Evolutionary conservation across 2,113 vertebrate species (phyloP).

Genomic region (Xenus cinereus): DNA sequence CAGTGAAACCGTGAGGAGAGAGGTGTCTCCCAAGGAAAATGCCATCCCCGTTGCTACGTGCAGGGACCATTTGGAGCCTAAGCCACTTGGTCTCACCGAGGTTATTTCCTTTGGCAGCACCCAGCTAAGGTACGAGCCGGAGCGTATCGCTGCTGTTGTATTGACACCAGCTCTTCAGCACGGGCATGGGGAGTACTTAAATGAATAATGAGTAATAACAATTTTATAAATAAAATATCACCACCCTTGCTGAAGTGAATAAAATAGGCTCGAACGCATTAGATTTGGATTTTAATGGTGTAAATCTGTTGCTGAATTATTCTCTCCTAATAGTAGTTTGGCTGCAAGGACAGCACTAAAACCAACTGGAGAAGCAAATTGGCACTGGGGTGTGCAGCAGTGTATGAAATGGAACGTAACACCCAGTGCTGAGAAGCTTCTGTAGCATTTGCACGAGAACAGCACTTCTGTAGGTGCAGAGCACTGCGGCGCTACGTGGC

Average conservation of each 20-base stretch:
- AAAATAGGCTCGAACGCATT: neutral
- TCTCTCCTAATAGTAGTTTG: neutral
- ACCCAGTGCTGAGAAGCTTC: neutral
- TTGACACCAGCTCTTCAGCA: neutral
- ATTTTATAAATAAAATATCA: constrained; percentile 34
- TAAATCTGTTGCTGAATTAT: neutral
- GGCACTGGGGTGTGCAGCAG: neutral
- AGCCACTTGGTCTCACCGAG: neutral
- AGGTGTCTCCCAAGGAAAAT: neutral
- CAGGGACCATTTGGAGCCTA: neutral
- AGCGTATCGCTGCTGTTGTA: neutral
- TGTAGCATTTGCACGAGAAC: neutral
- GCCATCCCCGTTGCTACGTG: neutral
- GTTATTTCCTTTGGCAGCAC: neutral
- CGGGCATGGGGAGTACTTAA: neutral
- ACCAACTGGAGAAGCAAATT: neutral
- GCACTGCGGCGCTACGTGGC: neutral
- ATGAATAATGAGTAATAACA: constrained; percentile 8
- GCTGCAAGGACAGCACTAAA: neutral
- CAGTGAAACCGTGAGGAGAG: neutral
- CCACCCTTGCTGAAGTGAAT: neutral
- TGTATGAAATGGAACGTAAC: neutral
- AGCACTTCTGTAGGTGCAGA: neutral
- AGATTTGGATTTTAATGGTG: neutral
- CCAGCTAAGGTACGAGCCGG: neutral